phyloP scores from a whole-genome alignment of 2,797 vertebrate genomes.

The Macroramphosus scolopax region DNA sequence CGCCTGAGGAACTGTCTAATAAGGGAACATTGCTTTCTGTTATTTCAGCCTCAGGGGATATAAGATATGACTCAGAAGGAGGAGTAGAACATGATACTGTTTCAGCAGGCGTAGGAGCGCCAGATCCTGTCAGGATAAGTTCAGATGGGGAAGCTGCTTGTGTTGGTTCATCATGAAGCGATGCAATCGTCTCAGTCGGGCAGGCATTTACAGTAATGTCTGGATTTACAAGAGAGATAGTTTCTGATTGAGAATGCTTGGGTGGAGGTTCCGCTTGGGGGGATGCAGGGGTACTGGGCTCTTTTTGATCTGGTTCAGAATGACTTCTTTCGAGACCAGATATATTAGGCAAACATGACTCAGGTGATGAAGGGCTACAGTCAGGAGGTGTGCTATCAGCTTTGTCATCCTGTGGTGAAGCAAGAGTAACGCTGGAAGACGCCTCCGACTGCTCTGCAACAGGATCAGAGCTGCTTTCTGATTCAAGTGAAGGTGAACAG shows the following conservation, averaged over 20 bases:
- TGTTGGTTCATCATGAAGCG: constrained; percentile 9
- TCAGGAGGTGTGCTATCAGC: constrained; percentile 8
- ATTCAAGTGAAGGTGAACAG: constrained; percentile 9
- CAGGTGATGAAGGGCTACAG: not conserved
- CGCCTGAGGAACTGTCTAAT: constrained; percentile 9
- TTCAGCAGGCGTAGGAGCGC: constrained; percentile 5
- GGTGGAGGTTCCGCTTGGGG: constrained; percentile 3
- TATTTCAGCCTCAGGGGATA: constrained; percentile 29
- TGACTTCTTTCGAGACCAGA: constrained; percentile 13
- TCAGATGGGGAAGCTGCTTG: constrained; percentile 24
- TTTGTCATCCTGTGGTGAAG: constrained; percentile 13
- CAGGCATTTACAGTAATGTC: too few species aligned
- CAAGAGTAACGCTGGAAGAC: constrained; percentile 1
- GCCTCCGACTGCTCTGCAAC: constrained; percentile 14
- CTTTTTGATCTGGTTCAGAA: constrained; percentile 15
- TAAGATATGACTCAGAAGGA: constrained; percentile 20
- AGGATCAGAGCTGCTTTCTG: constrained; percentile 1
- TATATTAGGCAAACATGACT: constrained; percentile 11
- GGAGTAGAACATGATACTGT: constrained; percentile 9
- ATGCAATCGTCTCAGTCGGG: constrained; percentile 11
- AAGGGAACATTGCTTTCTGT: constrained; percentile 10
- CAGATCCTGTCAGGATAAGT: constrained; percentile 11
- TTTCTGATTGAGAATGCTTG: constrained; percentile 23
- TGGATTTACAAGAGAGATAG: constrained; percentile 4
- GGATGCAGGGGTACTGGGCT: not conserved